Evolutionary conservation across 2,113 vertebrate species (phyloP).

Genomic region (Thinocorus orbignyianus): DNA sequence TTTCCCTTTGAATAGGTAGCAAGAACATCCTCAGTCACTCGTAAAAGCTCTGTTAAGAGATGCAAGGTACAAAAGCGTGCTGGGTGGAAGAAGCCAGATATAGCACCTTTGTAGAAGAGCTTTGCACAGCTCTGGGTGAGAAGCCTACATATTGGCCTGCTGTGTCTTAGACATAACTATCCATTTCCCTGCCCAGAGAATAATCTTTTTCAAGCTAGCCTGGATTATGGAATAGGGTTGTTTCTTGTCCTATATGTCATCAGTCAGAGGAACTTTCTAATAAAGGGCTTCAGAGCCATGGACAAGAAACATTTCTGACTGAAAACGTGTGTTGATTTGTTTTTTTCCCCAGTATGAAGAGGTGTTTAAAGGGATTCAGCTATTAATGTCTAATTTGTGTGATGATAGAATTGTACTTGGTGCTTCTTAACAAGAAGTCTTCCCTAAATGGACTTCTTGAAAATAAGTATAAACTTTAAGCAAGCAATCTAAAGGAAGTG

Average conservation of each 20-base stretch:
- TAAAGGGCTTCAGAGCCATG: neutral
- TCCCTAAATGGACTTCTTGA: neutral
- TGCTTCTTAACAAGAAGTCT: neutral
- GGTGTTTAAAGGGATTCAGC: neutral
- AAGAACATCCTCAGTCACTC: rapidly evolving
- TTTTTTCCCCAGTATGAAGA: neutral
- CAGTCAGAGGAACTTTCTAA: neutral
- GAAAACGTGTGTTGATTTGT: neutral
- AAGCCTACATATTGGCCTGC: neutral
- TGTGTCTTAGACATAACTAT: neutral
- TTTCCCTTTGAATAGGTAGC: neutral
- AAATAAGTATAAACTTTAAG: neutral
- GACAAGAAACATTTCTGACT: neutral
- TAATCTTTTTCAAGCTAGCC: neutral
- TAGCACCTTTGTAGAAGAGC: neutral
- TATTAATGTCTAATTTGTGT: neutral
- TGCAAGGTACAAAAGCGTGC: neutral
- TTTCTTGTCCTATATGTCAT: neutral
- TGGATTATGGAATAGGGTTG: neutral
- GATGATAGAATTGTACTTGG: neutral
- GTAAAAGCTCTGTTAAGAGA: neutral
- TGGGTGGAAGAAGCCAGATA: neutral
- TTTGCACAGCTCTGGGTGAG: neutral
- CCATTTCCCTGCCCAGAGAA: neutral
- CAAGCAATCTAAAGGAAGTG: neutral